Base-by-base conservation (phyloP, 2,888 invertebrate species). In the Aphidius colemani region DNA sequence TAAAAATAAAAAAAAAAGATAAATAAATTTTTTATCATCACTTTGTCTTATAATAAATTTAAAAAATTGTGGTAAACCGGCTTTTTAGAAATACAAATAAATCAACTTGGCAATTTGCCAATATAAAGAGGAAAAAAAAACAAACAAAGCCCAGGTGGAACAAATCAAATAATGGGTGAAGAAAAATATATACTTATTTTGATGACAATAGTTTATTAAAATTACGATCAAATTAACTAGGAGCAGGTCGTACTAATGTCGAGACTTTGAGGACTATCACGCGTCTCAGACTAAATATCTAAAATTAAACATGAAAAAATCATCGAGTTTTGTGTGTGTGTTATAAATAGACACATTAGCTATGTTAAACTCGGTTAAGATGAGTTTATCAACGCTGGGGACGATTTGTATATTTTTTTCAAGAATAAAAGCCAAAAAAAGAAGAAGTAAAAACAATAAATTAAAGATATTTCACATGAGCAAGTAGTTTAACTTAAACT, bases 301-400 rank as follows among this genome's bases (percentile, higher is more conserved):
- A 80, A 79, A 79, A 76, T 78, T 79, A 79, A 57, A 74, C 76
- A 70, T 68, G 9, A 70, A 66, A 66, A 75, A 77, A 78, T 78
- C 72, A 70, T 69, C 69, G 72, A 74, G 71, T 73, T 71, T 30
- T 30, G 30, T 65, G 65, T 65, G 67, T 70, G 13, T 18, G 13
- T 75, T 79, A 79, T 79, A 79, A 78, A 79, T 79, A 79, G 79
- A 72, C 67, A 57, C 57, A 66, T 59, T 67, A 61, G 64, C 66
- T 65, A 67, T 67, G 60, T 50, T 65, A 13, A 30, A 30, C 30
- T 30, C 30, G 40, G 57, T 61, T 65, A 57, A 46, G 51, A 56
- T 60, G 56, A 59, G 59, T 59, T 60, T 45, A 61, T 65, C 58
- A 49, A 41, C 43, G 46, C 46, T 57, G 46, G 30, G 11, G 7